Conservation (phyloP, 1,140 invertebrate species). For the Grapholita molesta region DNA sequence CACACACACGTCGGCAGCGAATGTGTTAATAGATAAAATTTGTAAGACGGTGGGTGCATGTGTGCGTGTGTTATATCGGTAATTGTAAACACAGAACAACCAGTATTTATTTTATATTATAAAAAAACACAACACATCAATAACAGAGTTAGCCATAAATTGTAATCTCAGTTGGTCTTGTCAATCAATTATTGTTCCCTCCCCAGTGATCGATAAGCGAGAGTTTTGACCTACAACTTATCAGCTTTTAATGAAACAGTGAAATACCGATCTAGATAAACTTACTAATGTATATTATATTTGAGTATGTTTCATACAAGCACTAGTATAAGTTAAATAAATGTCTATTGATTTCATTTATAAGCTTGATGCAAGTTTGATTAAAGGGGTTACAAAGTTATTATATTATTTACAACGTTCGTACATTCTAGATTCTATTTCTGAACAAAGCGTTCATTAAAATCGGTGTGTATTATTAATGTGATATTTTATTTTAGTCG, state of each 20-base stretch:
- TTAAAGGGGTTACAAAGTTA: neutral
- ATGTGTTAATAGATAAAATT: too few species aligned
- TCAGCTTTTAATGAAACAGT: constrained; percentile 12
- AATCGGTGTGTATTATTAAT: neutral
- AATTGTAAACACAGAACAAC: too few species aligned
- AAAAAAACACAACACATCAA: neutral
- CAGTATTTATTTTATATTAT: neutral
- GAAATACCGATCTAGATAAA: constrained; percentile 13
- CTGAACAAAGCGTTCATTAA: neutral
- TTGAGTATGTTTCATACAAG: neutral
- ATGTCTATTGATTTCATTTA: constrained; percentile 5
- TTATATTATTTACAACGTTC: neutral
- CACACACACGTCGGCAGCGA: too few species aligned
- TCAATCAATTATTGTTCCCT: constrained; percentile 1
- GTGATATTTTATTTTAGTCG: neutral
- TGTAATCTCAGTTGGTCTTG: neutral
- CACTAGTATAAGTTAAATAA: neutral
- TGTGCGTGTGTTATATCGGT: too few species aligned
- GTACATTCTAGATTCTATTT: neutral
- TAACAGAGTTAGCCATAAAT: neutral
- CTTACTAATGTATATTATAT: constrained; percentile 1
- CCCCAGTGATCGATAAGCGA: neutral
- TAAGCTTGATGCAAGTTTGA: neutral
- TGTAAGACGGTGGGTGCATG: too few species aligned
- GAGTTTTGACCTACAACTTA: neutral